Percentiles rank a stretch among this genome's conserved stretches.
Conservation (phyloP, 2,113 vertebrate genomes). For the Eleginops maclovinus region DNA sequence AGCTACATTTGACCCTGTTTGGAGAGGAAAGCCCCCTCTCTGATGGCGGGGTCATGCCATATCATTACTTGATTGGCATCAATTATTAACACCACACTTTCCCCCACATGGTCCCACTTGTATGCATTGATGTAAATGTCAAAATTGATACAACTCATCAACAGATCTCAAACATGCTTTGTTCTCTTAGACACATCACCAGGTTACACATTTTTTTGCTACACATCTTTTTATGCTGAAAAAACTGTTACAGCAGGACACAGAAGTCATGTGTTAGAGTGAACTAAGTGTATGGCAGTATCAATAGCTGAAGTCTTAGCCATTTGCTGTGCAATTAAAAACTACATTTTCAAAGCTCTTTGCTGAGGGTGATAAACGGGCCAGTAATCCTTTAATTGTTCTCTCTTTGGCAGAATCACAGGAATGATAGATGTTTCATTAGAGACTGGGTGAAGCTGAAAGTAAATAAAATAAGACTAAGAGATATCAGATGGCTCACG, state of each 20-base stretch:
- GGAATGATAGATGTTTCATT: slow-evolving; percentile 63
- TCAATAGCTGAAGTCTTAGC: slow-evolving; percentile 72
- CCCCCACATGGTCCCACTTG: neutral
- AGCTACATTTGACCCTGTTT: slow-evolving; percentile 60
- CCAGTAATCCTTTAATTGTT: slow-evolving; percentile 78
- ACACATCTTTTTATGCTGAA: neutral
- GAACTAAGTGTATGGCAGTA: slow-evolving; percentile 54
- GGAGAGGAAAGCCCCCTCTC: slow-evolving; percentile 43
- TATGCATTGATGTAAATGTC: neutral
- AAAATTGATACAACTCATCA: neutral
- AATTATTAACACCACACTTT: slow-evolving; percentile 26
- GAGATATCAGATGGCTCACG: neutral
- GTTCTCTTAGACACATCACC: neutral
- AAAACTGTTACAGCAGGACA: slow-evolving; percentile 16
- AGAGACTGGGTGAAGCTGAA: slow-evolving; percentile 34
- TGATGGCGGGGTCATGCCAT: slow-evolving; percentile 38
- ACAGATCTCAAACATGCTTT: neutral
- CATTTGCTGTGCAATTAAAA: slow-evolving; percentile 82
- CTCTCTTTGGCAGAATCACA: slow-evolving; percentile 66
- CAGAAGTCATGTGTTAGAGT: slow-evolving; percentile 22
- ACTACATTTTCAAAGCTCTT: slow-evolving; percentile 80
- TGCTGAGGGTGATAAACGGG: slow-evolving; percentile 75
- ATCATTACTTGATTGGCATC: slow-evolving; percentile 40
- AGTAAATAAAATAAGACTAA: slow-evolving; percentile 52
- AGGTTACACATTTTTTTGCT: neutral